Evolutionary conservation across 2,797 vertebrate genomes (phyloP), one percentile per base, ranked within the genome.

Genomic region (Pteropus rufus): DNA sequence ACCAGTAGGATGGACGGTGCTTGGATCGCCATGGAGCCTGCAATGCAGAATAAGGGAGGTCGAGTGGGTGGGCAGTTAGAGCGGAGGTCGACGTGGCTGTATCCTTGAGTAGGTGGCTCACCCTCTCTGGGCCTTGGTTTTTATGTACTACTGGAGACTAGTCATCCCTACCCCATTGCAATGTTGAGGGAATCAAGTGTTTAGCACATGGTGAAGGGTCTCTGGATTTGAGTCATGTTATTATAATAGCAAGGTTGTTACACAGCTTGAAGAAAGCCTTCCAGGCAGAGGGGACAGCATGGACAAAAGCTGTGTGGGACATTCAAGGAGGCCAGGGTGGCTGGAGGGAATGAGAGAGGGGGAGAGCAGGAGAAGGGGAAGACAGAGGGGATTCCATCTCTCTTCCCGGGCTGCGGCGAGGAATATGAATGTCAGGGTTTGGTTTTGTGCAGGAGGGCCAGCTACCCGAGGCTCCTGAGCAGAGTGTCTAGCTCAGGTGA

Each of bases 11-110:
- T 96, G 62, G 95, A 93, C 0, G 98, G 98, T 0, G 96, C 44
- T 0, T 97, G 98, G 16, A 97, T 77, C 0, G 94, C 97, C 97
- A 80, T 5, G 44, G 93, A 97, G n/a, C 98, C 98, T 98, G 91
- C 0, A 1, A 18, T 10, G 64, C 23, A 26, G 85, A 49, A 49
- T 18, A 15, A 36, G 15, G 54, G 46, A n/a, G 19, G 34, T 23
- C 14, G 14, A 1, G 10, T 31, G 8, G 4, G 10, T n/a, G 18
- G 29, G 24, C n/a, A 36, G 5, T 23, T 8, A 41, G 29, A 72
- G 31, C 3, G 12, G 11, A 21, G 41, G 82, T 39, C 5, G 14
- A 16, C 23, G 7, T 60, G 49, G 44, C 60, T 93, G 19, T 39
- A 65, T n/a, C 46, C 79, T 39, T 15, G 6, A n/a, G 82, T 56